A percentile compares a stretch with the other conserved stretches of the same genome.
phyloP scores from a whole-genome alignment of 2,797 vertebrate species.

The Xyrichtys novacula region DNA sequence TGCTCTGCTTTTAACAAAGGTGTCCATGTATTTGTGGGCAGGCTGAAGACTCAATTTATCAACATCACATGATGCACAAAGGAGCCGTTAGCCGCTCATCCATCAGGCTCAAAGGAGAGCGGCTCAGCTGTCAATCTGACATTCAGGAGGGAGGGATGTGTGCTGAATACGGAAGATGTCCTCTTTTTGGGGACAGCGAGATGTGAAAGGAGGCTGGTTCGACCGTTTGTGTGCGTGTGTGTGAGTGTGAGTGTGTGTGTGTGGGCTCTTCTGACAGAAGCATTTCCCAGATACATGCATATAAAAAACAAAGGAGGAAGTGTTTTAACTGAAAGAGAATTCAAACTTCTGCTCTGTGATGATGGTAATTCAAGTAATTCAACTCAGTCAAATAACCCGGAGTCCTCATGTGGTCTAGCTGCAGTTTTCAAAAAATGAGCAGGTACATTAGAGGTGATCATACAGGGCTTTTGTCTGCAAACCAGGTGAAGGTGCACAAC shows the following conservation, averaged over 20 bases:
- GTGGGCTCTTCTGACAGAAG: constrained; percentile 21
- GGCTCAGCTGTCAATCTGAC: constrained; percentile 64
- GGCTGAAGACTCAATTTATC: constrained; percentile 70
- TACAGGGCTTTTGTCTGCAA: too few relatives aligned
- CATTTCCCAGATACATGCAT: constrained; percentile 15
- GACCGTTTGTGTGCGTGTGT: constrained; percentile 20
- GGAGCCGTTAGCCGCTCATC: constrained; percentile 66
- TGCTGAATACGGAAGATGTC: constrained; percentile 71
- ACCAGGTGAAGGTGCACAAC: too few relatives aligned
- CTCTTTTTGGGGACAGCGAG: constrained; percentile 34
- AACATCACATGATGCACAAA: constrained; percentile 77
- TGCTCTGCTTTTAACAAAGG: constrained; percentile 43
- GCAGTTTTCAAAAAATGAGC: too few relatives aligned
- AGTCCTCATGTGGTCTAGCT: too few relatives aligned
- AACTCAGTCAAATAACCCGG: not conserved
- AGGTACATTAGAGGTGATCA: too few relatives aligned
- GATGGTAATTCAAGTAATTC: not conserved
- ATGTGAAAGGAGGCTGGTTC: constrained; percentile 55
- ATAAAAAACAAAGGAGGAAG: constrained; percentile 25
- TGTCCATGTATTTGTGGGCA: constrained; percentile 39
- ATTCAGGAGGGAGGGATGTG: constrained; percentile 71
- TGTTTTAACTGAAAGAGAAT: constrained; percentile 15
- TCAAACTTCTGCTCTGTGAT: constrained; percentile 3
- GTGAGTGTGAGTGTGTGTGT: constrained; percentile 23
- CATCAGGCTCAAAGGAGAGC: constrained; percentile 52